A percentile compares a stretch with the other conserved stretches of the same genome.
Evolutionary conservation across 1,140 invertebrate species (phyloP).

Genomic region (Lepidostoma basale): DNA sequence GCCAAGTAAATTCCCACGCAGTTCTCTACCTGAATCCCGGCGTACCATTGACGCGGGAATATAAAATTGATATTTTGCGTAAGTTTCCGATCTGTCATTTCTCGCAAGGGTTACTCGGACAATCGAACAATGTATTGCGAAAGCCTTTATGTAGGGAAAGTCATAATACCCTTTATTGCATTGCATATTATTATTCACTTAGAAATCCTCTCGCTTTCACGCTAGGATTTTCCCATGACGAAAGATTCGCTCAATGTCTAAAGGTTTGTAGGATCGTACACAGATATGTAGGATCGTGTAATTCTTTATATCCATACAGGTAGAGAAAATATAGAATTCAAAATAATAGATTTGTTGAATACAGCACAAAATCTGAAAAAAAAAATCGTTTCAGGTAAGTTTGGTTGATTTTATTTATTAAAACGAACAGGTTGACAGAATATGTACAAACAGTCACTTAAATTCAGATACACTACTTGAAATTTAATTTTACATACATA

Average conservation of each 20-base stretch:
- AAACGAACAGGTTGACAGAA: no score
- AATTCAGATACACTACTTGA: no score
- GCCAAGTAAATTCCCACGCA: conserved; percentile 29
- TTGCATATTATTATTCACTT: conserved; percentile 36
- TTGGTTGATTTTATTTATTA: no score
- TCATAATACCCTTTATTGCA: conserved; percentile 36
- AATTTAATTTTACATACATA: no score
- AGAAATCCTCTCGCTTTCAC: conserved; percentile 16
- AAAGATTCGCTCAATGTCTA: conserved; percentile 16
- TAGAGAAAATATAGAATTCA: no score
- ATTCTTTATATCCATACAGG: no score
- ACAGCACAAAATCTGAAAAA: no score
- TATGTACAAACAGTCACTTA: no score
- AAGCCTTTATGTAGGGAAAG: conserved; percentile 25
- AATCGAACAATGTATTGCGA: conserved; percentile 22
- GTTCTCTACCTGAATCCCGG: conserved; percentile 10
- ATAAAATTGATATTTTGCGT: conserved; percentile 28
- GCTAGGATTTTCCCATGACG: conserved; percentile 28
- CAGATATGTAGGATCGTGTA: no score
- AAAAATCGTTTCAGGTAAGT: no score
- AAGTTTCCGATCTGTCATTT: conserved; percentile 5
- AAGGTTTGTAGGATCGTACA: background rate
- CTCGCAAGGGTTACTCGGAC: background rate
- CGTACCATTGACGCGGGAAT: background rate
- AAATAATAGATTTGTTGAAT: no score